Base-by-base conservation (phyloP, 2,797 vertebrate species). In the Podarcis siculus region DNA sequence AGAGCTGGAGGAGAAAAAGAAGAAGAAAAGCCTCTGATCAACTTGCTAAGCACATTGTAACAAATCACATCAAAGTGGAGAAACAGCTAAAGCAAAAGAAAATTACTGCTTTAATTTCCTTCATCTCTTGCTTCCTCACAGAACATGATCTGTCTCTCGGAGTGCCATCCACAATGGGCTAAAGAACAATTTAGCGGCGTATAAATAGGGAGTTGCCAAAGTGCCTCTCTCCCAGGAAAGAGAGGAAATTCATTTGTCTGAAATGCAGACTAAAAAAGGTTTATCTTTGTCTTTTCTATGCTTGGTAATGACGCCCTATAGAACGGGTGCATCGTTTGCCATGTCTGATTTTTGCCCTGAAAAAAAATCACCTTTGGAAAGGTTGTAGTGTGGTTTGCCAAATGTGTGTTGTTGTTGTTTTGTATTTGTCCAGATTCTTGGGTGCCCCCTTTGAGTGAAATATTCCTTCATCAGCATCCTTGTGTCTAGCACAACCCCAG, bases 41-140 rank as follows among this genome's bases (percentile, higher is more conserved):
- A 91, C 90, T 94, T 91, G 79, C 86, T 55, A 25, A 87, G 67
- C 76, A 79, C 32, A 1, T 92, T 90, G 86, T 69, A 93, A 92
- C 88, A 92, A 94, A 95, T 92, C 90, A 86, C 78, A 89, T 94
- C 85, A 86, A 89, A 90, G 88, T 0, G 30, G 82, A 85, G 86
- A 79, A 90, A 87, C 91, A 89, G 66, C 82, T 61, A 4, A 85
- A 89, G 83, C 87, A 49, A 49, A 81, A 87, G 89, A 90, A 95
- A 94, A 94, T 93, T 87, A 64, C 88, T 85, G 1, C 90, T 94
- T 94, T 88, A 67, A 87, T 95, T 95, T 94, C 81, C 79, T 87
- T 89, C 79, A 87, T 89, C 89, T 79, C 1, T 35, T 0, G 0
- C 83, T 84, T n/a, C 1, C 0, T 8, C 86, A 0, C 86, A 32